Base-by-base conservation (phyloP, 1,140 invertebrate species). In the Copidosoma floridanum region DNA sequence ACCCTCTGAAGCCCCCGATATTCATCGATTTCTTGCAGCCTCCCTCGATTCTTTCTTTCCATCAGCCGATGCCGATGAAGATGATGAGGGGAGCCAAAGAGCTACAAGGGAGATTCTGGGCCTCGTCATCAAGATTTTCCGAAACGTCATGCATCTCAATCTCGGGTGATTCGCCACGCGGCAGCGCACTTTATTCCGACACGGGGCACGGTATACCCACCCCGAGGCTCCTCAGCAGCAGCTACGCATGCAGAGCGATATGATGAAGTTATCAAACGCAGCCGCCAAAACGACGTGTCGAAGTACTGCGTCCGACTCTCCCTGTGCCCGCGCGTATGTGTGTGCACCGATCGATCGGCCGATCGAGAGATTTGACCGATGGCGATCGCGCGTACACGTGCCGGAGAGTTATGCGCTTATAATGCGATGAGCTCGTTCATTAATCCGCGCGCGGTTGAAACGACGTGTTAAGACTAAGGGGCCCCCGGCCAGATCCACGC, bases 121-220 rank as follows among this genome's bases (percentile, higher is more conserved):
- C n/a, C n/a, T n/a, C 26, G 52, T 61, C 59, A 61, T 61, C 60
- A 62, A 62, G 60, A 62, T 62, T 62, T 62, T 62, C 60, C 60
- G 60, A 62, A 62, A 62, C 60, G 60, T 62, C 60, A 62, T 62
- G 60, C 60, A 57, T 62, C 60, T 62, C 60, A 62, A 62, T 62
- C 60, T 51, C 20, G 20, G 38, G 16, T 16, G 29, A 62, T 62
- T 62, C 60, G 60, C 60, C 47, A 62, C 60, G 53, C 46, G 26
- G 2, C 23, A 37, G 8, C 48, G 32, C 1, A 12, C 6, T 6
- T 6, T 8, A 38, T 38, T 38, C 37, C 18, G 35, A 18, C 50
- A n/a, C 29, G 20, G 5, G 21, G 32, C 35, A 8, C 18, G 12
- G 21, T 32, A 35, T 10, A 50, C 46, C 35, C 47, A 46, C 43